phyloP scores from a whole-genome alignment of 2,888 invertebrate genomes.

The Pristionchus maxplancki region DNA sequence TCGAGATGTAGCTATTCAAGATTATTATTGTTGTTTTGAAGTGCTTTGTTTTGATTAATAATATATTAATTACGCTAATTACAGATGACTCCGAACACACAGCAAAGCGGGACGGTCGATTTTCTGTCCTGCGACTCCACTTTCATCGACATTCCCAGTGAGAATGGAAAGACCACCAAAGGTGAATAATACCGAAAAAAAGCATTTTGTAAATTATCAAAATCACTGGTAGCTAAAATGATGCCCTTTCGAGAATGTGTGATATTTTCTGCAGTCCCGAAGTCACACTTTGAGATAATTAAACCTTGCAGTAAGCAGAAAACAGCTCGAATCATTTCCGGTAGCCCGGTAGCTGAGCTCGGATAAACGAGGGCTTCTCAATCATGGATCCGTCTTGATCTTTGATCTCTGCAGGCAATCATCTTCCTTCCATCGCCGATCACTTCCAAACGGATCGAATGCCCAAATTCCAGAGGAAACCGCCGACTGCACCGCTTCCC shows the following conservation, averaged over 20 bases:
- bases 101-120: slow-evolving; percentile 6
- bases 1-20: neutral
- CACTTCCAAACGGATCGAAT: slow-evolving; percentile 47
- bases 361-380: neutral
- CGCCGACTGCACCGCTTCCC: slow-evolving; percentile 6
- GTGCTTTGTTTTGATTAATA: neutral
- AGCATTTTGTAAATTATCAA: neutral
- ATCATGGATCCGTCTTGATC: neutral
- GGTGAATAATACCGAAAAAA: neutral
- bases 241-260: neutral
- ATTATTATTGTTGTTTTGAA: neutral
- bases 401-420: slow-evolving; percentile 24
- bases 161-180: slow-evolving; percentile 44
- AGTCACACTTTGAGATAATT: neutral
- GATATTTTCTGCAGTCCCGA: neutral
- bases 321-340: neutral
- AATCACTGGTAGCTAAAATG: too few relatives aligned
- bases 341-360: neutral
- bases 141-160: slow-evolving; percentile 45
- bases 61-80: neutral
- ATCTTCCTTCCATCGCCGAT: slow-evolving; percentile 47
- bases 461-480: slow-evolving; percentile 47
- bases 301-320: neutral
- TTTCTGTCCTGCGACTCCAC: slow-evolving; percentile 42
- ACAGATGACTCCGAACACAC: slow-evolving; percentile 31